Percentiles rank a stretch among this genome's conserved stretches.
These are phyloP conservation scores for Corapipo altera DNA, from an alignment of 2,113 vertebrate genomes.

Conservation along the genomic window DNA sequence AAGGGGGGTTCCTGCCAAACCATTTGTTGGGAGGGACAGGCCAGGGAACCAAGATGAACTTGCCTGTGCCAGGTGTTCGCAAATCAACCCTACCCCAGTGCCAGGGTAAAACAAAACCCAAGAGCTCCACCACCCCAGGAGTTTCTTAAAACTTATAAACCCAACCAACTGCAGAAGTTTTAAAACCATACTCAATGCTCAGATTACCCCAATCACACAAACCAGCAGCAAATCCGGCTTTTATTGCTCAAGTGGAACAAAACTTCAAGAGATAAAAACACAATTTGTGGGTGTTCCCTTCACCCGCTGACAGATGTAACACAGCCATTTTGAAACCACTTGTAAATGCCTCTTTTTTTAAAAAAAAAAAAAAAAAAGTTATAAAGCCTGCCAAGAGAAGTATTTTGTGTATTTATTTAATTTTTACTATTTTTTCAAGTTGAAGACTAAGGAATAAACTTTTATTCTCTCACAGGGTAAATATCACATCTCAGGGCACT, in stretches of 20 bases:
- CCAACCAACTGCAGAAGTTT: slow-evolving; percentile 30
- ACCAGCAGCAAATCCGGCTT: slow-evolving; percentile 56
- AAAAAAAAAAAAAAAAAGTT: slow-evolving; percentile 2
- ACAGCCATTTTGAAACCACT: slow-evolving; percentile 73
- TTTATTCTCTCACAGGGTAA: slow-evolving; percentile 40
- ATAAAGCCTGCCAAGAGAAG: slow-evolving; percentile 62
- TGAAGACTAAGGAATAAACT: slow-evolving; percentile 44
- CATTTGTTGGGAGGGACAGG: slow-evolving; percentile 10
- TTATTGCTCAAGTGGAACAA: slow-evolving; percentile 72
- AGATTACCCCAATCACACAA: slow-evolving; percentile 55
- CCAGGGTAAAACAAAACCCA: slow-evolving; percentile 28
- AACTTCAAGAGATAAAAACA: slow-evolving; percentile 71
- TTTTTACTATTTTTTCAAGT: slow-evolving; percentile 50
- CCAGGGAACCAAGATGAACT: slow-evolving; percentile 34
- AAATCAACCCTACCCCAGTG: slow-evolving; percentile 14
- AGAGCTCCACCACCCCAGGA: slow-evolving; percentile 9
- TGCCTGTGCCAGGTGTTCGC: slow-evolving; percentile 49
- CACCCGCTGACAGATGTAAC: slow-evolving; percentile 72
- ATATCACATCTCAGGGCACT: not conserved
- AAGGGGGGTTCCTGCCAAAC: slow-evolving; percentile 26
- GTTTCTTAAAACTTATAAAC: slow-evolving; percentile 54
- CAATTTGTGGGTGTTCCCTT: slow-evolving; percentile 74
- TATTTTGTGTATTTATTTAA: slow-evolving; percentile 62
- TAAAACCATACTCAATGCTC: slow-evolving; percentile 4
- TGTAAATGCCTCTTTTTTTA: slow-evolving; percentile 64